phyloP scores from a whole-genome alignment of 2,888 invertebrate species.

The Callinectes sapidus region DNA sequence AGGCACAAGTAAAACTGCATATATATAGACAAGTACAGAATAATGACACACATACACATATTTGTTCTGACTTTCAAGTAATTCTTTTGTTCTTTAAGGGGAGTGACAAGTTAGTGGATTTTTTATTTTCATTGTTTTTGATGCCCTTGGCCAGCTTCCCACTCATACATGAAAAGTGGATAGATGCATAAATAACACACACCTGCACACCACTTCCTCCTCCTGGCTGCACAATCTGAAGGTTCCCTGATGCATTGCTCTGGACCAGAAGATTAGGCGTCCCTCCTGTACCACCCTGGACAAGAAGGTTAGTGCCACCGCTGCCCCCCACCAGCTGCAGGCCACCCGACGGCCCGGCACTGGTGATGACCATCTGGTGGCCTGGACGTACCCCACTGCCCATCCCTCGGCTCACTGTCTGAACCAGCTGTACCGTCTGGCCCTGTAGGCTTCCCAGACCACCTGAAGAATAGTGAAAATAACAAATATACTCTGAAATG shows the following conservation, averaged over 20 bases:
- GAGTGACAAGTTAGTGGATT: too few relatives aligned
- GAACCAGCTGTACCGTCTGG: slow-evolving; percentile 68
- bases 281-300: slow-evolving; percentile 56
- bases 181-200: too few relatives aligned
- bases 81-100: too few relatives aligned
- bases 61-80: too few relatives aligned
- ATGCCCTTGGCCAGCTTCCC: too few relatives aligned
- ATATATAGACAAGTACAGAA: background rate
- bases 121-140: too few relatives aligned
- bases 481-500: too few relatives aligned
- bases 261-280: slow-evolving; percentile 65
- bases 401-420: slow-evolving; percentile 57
- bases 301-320: slow-evolving; percentile 54
- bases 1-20: background rate
- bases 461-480: background rate
- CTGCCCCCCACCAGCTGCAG: slow-evolving; percentile 64
- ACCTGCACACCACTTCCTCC: slow-evolving; percentile 66
- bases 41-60: background rate
- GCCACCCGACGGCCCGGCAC: slow-evolving; percentile 60
- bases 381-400: slow-evolving; percentile 57
- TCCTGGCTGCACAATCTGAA: slow-evolving; percentile 68
- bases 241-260: slow-evolving; percentile 53
- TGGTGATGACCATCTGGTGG: slow-evolving; percentile 72
- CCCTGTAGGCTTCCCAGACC: slow-evolving; percentile 49
- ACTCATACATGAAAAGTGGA: too few relatives aligned